Base-by-base conservation (phyloP, 2,888 invertebrate genomes). In the Bruchidius siliquastri region DNA sequence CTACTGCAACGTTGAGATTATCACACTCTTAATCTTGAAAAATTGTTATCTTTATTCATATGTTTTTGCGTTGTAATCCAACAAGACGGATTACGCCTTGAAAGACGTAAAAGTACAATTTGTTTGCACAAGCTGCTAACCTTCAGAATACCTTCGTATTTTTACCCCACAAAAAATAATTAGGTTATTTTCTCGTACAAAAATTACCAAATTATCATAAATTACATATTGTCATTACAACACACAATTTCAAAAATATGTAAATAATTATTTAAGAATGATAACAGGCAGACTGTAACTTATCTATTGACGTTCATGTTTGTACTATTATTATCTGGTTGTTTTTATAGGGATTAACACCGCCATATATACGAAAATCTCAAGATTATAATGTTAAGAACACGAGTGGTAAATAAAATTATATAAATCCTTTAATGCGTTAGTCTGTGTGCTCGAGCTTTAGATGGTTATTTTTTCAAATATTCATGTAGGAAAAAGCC, bases 231-330 rank as follows among this genome's bases (percentile, higher is more conserved):
- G 49, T 49, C 49, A 49, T 49, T 49, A 49, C 49, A 13, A 49
- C 49, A 49, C 49, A 49, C 49, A 49, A 49, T 49, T 49, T 49
- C 49, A 49, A 13, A 49, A 49, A 49, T 49, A 49, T 49, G 49
- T 13, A 49, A 49, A 49, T 49, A 49, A 49, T 49, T 49, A 49
- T 49, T 49, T 49, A 49, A 49, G 49, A 13, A 49, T 49, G 49
- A 49, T 49, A 49, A 49, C 49, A 49, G 49, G 49, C 49, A 49
- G 69, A 22, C 69, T 69, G 26, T 69, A 69, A 69, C 18, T 69
- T 69, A 69, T 69, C 69, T 69, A 69, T 69, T 69, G 69, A 69
- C 69, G 69, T 69, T 69, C 26, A 26, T 69, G 69, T 69, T 69
- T 69, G 69, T 18, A 49, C 49, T 49, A 49, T 49, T 18, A 49